A percentile compares a stretch with the other conserved stretches of the same genome.
These are phyloP conservation scores for Enteromius unitaeniatus DNA, from an alignment of 2,797 vertebrate genomes.

Conservation along the genomic window DNA sequence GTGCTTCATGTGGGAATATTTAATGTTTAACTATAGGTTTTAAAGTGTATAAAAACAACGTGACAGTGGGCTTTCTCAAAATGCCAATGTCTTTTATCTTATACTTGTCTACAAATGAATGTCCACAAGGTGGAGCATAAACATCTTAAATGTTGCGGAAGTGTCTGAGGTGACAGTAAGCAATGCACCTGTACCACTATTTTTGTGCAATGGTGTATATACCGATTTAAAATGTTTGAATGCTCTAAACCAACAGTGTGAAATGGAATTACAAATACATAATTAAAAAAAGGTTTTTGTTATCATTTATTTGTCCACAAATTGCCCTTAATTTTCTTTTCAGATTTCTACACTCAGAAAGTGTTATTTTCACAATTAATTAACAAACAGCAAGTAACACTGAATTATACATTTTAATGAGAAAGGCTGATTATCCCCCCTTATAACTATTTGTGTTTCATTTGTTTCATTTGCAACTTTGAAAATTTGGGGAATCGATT, in stretches of 20 bases:
- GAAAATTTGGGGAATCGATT: neutral
- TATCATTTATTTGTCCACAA: neutral
- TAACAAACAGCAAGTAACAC: neutral
- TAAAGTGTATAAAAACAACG: neutral
- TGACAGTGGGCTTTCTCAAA: neutral
- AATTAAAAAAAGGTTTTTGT: neutral
- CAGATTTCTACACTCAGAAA: neutral
- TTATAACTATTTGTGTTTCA: neutral
- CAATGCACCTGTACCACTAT: slow-evolving; percentile 19
- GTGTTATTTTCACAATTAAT: neutral
- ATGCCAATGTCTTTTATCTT: neutral
- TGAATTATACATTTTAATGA: neutral
- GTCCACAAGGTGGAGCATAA: slow-evolving; percentile 39
- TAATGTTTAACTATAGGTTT: neutral
- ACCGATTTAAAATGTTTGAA: neutral
- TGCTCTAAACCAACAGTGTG: neutral
- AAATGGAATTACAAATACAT: slow-evolving; percentile 2
- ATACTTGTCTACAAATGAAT: slow-evolving; percentile 10
- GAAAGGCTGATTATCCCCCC: neutral
- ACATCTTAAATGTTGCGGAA: neutral
- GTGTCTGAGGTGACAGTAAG: slow-evolving; percentile 3
- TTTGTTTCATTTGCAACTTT: neutral
- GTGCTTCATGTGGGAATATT: neutral
- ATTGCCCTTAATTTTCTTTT: neutral
- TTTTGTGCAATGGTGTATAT: neutral